phyloP scores from a whole-genome alignment of 37 sponge, comb jelly and placozoan species.

The Cladorhizidae sp. region DNA sequence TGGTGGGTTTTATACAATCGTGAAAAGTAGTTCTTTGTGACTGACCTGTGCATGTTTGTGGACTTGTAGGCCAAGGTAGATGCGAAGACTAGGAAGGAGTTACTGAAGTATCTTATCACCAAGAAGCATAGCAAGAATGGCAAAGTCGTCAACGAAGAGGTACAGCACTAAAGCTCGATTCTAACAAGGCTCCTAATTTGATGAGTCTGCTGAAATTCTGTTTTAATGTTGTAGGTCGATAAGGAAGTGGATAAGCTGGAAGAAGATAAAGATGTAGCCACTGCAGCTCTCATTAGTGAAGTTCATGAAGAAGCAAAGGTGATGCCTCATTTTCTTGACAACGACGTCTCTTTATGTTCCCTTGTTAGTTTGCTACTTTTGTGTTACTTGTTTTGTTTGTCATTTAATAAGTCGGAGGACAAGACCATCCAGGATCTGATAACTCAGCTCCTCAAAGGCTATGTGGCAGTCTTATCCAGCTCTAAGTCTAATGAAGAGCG shows the following conservation, averaged over 20 bases:
- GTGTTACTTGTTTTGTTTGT: neutral
- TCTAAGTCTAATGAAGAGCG: constrained; percentile 51
- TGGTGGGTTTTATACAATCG: constrained; percentile 46
- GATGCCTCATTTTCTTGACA: neutral
- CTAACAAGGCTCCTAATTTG: no score
- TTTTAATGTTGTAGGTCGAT: constrained; percentile 14
- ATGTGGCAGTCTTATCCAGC: constrained; percentile 42
- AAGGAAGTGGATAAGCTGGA: constrained; percentile 46
- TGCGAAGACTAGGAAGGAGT: constrained; percentile 77
- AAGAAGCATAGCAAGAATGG: constrained; percentile 57
- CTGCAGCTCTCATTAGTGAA: constrained; percentile 49
- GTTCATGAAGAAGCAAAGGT: constrained; percentile 64
- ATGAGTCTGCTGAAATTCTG: neutral
- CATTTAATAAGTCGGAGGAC: constrained; percentile 67
- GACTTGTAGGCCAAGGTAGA: constrained; percentile 86
- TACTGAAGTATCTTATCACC: constrained; percentile 66
- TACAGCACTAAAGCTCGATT: constrained; percentile 23
- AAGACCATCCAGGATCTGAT: constrained; percentile 36
- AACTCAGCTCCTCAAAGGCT: constrained; percentile 65
- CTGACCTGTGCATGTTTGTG: neutral
- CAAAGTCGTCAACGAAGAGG: constrained; percentile 30
- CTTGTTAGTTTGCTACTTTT: neutral
- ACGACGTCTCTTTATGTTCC: neutral
- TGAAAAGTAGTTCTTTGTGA: neutral
- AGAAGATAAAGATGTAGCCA: constrained; percentile 18